Conservation (phyloP, 1,140 invertebrate species). For the Polypedilum pembai region DNA sequence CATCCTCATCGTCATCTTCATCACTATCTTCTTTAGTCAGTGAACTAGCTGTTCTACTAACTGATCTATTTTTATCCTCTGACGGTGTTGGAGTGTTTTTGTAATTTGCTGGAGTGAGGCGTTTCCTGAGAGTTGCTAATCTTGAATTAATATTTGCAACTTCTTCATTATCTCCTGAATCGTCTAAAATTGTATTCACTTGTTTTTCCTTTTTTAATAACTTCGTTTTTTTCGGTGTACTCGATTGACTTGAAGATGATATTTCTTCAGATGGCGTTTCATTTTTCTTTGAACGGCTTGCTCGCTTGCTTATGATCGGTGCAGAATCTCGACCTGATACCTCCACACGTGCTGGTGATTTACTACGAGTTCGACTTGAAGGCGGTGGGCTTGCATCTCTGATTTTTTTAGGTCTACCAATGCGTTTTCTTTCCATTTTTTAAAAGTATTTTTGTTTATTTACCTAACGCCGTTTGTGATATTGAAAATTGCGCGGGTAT, state of each 20-base stretch:
- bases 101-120: neutral
- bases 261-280: neutral
- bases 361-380: neutral
- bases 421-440: neutral
- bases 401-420: neutral
- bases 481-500: neutral
- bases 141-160: neutral
- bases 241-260: neutral
- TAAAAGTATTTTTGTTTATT: neutral
- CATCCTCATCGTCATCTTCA: slow-evolving; percentile 3
- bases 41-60: neutral
- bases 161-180: slow-evolving; percentile 16
- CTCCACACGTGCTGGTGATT: neutral
- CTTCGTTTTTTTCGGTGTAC: neutral
- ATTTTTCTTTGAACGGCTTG: neutral
- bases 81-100: neutral
- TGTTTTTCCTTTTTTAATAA: neutral
- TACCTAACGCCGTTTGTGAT: neutral
- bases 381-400: neutral
- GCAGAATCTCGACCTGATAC: neutral
- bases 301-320: neutral
- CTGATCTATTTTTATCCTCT: neutral
- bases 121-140: neutral
- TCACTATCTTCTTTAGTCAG: neutral
- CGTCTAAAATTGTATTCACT: neutral